Conservation (phyloP, 2,113 vertebrate genomes). For the Motacilla tschutschensis region DNA sequence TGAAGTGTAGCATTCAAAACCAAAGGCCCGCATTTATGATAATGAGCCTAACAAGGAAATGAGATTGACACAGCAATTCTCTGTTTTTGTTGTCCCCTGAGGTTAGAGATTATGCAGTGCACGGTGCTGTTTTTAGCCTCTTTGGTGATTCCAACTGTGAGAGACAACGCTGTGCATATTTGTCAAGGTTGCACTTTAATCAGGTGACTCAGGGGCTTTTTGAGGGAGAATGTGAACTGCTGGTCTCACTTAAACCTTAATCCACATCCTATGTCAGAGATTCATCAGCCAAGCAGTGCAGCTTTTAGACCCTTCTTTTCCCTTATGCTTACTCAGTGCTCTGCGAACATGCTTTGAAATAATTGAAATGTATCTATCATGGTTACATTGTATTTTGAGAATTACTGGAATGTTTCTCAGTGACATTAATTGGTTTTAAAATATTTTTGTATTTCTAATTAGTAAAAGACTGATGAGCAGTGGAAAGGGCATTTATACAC, state of each 20-base stretch:
- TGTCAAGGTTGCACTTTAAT: conserved; percentile 69
- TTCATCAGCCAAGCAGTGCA: background rate
- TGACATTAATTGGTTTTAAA: conserved; percentile 53
- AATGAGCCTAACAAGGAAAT: conserved; percentile 75
- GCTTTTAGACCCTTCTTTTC: conserved; percentile 1
- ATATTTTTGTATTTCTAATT: conserved; percentile 59
- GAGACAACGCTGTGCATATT: conserved; percentile 70
- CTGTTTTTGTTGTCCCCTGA: conserved; percentile 72
- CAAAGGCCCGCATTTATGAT: conserved; percentile 67
- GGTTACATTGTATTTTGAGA: conserved; percentile 35
- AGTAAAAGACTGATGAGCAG: conserved; percentile 28
- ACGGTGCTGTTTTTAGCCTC: conserved; percentile 77
- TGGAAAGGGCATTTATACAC: conserved; percentile 35
- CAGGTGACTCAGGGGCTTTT: conserved; percentile 63
- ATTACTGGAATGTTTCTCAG: conserved; percentile 41
- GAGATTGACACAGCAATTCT: conserved; percentile 76
- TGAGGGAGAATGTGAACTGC: conserved; percentile 36
- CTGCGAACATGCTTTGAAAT: conserved; percentile 15
- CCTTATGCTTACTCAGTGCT: conserved; percentile 14
- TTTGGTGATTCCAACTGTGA: conserved; percentile 75
- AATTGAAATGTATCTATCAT: conserved; percentile 56
- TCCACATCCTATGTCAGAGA: background rate
- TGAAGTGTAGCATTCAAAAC: conserved; percentile 67
- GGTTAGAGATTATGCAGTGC: conserved; percentile 76
- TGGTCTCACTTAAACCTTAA: conserved; percentile 14